phyloP scores from a whole-genome alignment of 2,113 vertebrate species.

The Ahaetulla prasina region DNA sequence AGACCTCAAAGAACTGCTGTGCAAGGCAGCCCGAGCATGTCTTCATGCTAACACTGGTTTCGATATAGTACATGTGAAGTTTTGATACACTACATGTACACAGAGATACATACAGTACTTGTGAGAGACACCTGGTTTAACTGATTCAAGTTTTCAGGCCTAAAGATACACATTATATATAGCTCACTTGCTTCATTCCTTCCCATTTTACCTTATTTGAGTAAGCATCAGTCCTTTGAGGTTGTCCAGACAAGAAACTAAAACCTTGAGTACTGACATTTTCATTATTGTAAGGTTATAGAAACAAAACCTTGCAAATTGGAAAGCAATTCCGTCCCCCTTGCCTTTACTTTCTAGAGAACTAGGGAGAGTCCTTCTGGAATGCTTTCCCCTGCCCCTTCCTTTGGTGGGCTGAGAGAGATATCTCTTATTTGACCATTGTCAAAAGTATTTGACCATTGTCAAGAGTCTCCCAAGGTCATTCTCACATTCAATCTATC shows the following conservation, averaged over 20 bases:
- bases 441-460: neutral
- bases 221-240: neutral
- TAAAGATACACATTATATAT: neutral
- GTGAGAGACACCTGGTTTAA: neutral
- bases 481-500: neutral
- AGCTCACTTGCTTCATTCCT: neutral
- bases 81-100: neutral
- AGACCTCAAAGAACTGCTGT: neutral
- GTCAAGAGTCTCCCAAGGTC: neutral
- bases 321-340: neutral
- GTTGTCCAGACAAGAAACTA: neutral
- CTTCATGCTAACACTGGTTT: neutral
- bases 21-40: neutral
- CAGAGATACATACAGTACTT: too few relatives aligned
- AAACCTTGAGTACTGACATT: neutral
- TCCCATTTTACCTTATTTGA: neutral
- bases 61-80: neutral
- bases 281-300: neutral
- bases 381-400: neutral
- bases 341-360: neutral
- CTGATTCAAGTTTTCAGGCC: neutral
- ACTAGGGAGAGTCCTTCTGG: neutral
- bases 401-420: neutral
- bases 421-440: neutral
- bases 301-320: neutral